Evolutionary conservation across 2,113 vertebrate genomes (phyloP), one percentile per base, ranked within the genome.

Genomic region (Phalacrocorax brasilianus): DNA sequence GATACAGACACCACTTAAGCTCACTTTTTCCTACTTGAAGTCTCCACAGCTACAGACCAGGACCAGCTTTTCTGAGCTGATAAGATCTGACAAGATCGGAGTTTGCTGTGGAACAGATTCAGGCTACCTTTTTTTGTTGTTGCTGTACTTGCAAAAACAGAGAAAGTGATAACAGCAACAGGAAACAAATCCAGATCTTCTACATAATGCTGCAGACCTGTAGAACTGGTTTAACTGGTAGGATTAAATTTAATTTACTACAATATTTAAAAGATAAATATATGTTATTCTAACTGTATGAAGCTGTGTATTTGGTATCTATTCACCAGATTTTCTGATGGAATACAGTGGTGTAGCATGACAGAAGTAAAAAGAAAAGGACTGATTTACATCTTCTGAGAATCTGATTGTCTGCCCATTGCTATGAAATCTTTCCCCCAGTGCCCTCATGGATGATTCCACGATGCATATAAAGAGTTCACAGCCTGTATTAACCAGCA

Each of bases 21-120:
- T 84, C 27, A 56, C 78, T 63, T 93, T 91, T 94, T 65, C 26
- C 47, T 68, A 16, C 35, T 49, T 49, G 33, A 79, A 76, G 38
- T 67, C 5, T 5, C 40, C 32, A 66, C 49, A 76, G 61, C 72
- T 84, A 72, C 8, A 93, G 63, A 76, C 24, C 61, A 89, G 32
- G 21, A 84, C 53, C 56, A 89, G 65, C 86, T 87, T 92, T 61
- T 92, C 74, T 91, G 23, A 93, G 62, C 47, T 87, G 84, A 95
- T 95, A 95, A 91, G 53, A 94, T 89, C 84, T 95, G 94, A 95
- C 91, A 97, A 89, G 74, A 95, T 95, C 89, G 83, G 58, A 91
- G 65, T 81, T 71, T 71, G 26, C 63, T 67, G 30, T 72, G 58
- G 32, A 93, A 91, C 67, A 49, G 56, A 84, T 91, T 92, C 70